A percentile compares a stretch with the other conserved stretches of the same genome.
Evolutionary conservation across 2,113 vertebrate species (phyloP).

Genomic region (Benitochromis conjunctus): DNA sequence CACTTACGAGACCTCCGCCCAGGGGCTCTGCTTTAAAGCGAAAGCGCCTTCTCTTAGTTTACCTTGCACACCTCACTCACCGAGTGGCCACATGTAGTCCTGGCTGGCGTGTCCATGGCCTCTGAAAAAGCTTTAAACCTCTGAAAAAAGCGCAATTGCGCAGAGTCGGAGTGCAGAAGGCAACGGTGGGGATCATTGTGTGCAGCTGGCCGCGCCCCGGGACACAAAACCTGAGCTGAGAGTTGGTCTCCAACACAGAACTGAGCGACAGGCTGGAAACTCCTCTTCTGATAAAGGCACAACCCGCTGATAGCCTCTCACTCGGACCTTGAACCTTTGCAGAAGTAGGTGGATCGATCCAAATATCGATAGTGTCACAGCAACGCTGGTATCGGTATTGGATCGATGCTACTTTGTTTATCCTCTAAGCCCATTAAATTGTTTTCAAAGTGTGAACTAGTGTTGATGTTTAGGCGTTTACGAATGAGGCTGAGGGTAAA

Average conservation of each 20-base stretch:
- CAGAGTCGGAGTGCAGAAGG: background rate
- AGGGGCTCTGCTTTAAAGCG: background rate
- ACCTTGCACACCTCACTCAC: conserved; percentile 22
- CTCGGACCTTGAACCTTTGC: background rate
- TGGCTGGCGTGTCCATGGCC: background rate
- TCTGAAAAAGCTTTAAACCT: background rate
- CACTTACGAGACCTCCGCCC: background rate
- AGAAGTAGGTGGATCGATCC: background rate
- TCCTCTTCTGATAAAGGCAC: background rate
- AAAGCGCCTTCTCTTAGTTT: background rate
- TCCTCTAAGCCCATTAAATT: background rate
- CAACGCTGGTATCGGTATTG: background rate
- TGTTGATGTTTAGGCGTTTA: background rate
- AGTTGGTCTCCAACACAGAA: background rate
- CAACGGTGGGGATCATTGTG: conserved; percentile 33
- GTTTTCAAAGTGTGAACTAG: background rate
- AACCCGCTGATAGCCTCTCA: background rate
- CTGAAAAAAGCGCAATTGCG: background rate
- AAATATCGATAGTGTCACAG: background rate
- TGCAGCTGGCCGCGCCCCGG: background rate
- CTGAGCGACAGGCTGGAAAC: background rate
- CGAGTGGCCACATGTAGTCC: conserved; percentile 12
- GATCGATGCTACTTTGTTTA: background rate
- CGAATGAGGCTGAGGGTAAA: background rate
- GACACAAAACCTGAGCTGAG: background rate